A percentile compares a stretch with the other conserved stretches of the same genome.
These are phyloP conservation scores for Meloe dianella DNA, from an alignment of 2,888 invertebrate species.

Conservation along the genomic window DNA sequence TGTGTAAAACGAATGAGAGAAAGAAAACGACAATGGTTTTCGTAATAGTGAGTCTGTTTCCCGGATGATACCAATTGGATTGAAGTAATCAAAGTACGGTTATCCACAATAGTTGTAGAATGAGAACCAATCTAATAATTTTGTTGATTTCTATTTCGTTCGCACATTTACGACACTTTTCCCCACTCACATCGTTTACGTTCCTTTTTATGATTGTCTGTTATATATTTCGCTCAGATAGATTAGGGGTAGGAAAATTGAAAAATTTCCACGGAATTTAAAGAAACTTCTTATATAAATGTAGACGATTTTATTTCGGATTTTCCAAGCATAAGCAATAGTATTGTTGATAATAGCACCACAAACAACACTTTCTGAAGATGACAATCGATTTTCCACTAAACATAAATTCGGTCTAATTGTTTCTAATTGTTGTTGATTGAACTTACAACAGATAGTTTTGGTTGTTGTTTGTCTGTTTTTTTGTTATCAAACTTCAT, in stretches of 20 bases:
- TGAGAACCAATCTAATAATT: constrained; percentile 51
- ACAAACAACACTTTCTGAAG: no score
- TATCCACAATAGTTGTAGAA: constrained; percentile 44
- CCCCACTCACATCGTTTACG: constrained; percentile 38
- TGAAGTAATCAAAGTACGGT: constrained; percentile 50
- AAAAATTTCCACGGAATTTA: background rate
- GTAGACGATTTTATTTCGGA: background rate
- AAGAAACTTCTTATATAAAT: background rate
- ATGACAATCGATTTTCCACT: no score
- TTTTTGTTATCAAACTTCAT: constrained; percentile 22
- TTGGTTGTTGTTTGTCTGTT: no score
- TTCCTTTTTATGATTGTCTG: constrained; percentile 16
- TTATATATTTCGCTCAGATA: background rate
- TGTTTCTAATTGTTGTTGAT: constrained; percentile 14
- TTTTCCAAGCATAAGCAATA: background rate
- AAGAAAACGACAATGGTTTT: background rate
- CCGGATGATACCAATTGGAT: constrained; percentile 39
- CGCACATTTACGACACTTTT: constrained; percentile 47
- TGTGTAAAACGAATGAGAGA: background rate
- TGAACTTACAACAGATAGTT: constrained; percentile 23
- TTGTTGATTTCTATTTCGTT: constrained; percentile 43
- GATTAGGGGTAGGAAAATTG: background rate
- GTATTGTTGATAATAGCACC: no score
- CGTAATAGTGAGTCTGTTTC: background rate
- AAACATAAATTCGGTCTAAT: no score